These are phyloP conservation scores for Elmis aenea DNA, from an alignment of 2,888 invertebrate genomes.

Conservation along the genomic window DNA sequence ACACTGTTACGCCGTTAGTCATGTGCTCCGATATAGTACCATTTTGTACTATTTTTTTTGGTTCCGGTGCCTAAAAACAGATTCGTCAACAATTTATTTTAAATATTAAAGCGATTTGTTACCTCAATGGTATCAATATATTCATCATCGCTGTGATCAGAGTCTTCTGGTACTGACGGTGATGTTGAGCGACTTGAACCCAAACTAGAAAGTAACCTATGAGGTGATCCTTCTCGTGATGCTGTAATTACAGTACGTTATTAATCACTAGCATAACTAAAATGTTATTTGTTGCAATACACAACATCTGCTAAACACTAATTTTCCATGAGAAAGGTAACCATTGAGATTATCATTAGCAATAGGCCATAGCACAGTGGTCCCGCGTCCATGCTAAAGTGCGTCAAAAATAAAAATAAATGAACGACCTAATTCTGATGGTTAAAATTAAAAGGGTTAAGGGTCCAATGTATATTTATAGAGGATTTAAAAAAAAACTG, in stretches of 20 bases:
- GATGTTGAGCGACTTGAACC: slow-evolving; percentile 29
- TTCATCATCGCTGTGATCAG: slow-evolving; percentile 71
- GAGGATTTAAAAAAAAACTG: too few species aligned
- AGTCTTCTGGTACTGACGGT: slow-evolving; percentile 39
- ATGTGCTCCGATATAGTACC: slow-evolving; percentile 26
- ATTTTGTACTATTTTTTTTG: slow-evolving; percentile 30
- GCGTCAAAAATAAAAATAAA: too few species aligned
- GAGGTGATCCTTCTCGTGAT: slow-evolving; percentile 67
- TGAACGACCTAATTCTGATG: too few species aligned
- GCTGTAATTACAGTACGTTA: slow-evolving; percentile 41
- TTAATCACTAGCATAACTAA: background rate
- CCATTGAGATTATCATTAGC: too few species aligned
- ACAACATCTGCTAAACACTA: too few species aligned
- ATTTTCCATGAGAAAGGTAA: too few species aligned
- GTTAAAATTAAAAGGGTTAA: too few species aligned
- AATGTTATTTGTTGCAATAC: too few species aligned
- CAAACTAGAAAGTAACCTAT: slow-evolving; percentile 45
- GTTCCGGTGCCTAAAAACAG: slow-evolving; percentile 35
- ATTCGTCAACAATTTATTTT: background rate
- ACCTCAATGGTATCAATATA: slow-evolving; percentile 79
- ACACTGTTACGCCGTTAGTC: slow-evolving; percentile 25
- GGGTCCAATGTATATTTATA: too few species aligned
- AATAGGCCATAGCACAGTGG: too few species aligned
- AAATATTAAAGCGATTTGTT: too few species aligned
- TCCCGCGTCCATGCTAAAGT: too few species aligned